Base-by-base conservation (phyloP, 2,113 vertebrate species). In the Embiotoca jacksoni region DNA sequence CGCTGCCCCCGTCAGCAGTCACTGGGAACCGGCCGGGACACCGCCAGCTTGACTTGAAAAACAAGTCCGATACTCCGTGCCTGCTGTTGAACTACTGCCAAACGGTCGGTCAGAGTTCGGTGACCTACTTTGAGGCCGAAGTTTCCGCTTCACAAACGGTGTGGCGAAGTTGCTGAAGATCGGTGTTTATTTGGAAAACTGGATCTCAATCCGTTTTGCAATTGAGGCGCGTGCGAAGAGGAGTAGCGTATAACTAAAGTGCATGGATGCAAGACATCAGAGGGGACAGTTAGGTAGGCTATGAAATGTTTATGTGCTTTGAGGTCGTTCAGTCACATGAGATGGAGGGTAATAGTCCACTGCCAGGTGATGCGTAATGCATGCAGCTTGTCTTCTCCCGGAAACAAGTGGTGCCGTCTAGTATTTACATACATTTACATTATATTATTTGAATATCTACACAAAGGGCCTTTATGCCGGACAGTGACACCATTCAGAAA, bases 341-440 rank as follows among this genome's bases (percentile, higher is more conserved):
- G 80, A 83, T 15, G 23, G 37, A 33, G 52, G 37, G 23, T 54
- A 41, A 32, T 41, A 33, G 33, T 57, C 14, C 41, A 5, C 57
- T 56, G 64, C 44, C 30, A 81, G 52, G 31, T 63, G 72, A 82
- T 86, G 67, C 75, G 81, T 88, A 66, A 85, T 87, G 66, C 82
- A 88, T 23, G 23, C 23, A 23, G 23, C 41, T 65, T 49, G 9
- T 5, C 54, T 41, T 6, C n/a, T 15, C 35, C 11, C 60, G 15
- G 56, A 44, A 61, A 50, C 73, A 49, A 5, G 32, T 56, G 39
- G 44, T 46, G 6, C 59, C 55, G 23, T 57, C 5, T 7, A 6
- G 7, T 8, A 78, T 86, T 90, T 86, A 69, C 81, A 90, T 82
- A 36, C 4, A 82, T 88, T 88, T 78, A 37, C 79, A 88, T 87